Percentiles rank a stretch among this genome's conserved stretches.
phyloP scores from a whole-genome alignment of 2,113 vertebrate species.

The Lasiurus borealis region DNA sequence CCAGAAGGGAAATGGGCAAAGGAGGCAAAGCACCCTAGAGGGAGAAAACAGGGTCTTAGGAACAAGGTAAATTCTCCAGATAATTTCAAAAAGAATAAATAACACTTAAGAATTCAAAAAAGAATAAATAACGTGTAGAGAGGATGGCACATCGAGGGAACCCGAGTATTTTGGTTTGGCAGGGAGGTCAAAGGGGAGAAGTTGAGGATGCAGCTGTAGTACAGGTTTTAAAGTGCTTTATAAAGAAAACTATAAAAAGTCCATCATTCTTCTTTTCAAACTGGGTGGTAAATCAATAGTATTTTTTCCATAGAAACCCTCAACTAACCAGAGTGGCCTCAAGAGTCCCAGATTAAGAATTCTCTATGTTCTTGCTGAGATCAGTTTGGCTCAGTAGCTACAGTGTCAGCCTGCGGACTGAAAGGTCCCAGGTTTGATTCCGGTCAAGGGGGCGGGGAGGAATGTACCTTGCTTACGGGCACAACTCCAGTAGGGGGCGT shows the following conservation, averaged over 20 bases:
- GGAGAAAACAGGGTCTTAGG: neutral
- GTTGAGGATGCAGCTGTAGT: accelerated
- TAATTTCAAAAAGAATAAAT: conserved; percentile 25
- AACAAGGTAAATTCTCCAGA: neutral
- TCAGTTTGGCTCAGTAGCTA: too few relatives aligned
- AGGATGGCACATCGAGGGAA: neutral
- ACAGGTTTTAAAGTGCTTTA: neutral
- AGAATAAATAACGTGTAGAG: neutral
- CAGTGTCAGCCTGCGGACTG: too few relatives aligned
- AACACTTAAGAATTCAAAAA: neutral
- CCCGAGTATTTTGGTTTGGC: neutral
- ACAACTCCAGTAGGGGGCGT: too few relatives aligned
- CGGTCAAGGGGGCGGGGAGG: too few relatives aligned
- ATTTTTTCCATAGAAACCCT: conserved; percentile 8
- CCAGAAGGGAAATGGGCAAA: neutral
- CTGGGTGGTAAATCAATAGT: neutral
- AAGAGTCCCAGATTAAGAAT: neutral
- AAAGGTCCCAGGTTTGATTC: too few relatives aligned
- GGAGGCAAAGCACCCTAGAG: neutral
- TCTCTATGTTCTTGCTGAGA: too few relatives aligned
- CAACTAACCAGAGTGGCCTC: neutral
- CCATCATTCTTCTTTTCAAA: neutral
- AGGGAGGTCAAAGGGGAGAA: neutral
- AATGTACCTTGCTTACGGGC: too few relatives aligned
- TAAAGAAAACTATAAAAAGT: neutral